Evolutionary conservation across 2,113 vertebrate genomes (phyloP).

Genomic region (Tringa solitaria): DNA sequence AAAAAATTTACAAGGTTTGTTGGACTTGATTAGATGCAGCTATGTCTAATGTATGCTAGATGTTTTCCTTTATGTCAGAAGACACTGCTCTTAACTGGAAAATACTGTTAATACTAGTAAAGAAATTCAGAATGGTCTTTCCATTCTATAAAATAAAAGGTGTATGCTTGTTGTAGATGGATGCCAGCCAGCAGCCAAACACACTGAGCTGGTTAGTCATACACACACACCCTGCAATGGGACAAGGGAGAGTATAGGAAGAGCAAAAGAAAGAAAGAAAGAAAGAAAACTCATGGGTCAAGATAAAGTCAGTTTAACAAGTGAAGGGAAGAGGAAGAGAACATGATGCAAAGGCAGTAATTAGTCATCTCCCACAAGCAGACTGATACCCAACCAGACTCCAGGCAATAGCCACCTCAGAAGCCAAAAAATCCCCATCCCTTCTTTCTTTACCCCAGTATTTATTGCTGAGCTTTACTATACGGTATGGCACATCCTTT

Average conservation of each 20-base stretch:
- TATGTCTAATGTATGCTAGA: not conserved
- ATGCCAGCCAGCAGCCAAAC: not conserved
- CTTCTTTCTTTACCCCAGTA: not conserved
- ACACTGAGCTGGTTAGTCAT: not conserved
- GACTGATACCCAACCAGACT: not conserved
- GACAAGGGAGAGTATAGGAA: not conserved
- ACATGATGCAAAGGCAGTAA: not conserved
- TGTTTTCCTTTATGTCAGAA: not conserved
- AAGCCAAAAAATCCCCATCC: not conserved
- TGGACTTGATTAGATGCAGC: not conserved
- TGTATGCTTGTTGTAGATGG: not conserved
- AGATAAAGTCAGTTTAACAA: not conserved
- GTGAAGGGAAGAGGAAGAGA: not conserved
- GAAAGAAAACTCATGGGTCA: not conserved
- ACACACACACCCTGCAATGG: not conserved
- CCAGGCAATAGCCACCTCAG: not conserved
- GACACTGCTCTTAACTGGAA: not conserved
- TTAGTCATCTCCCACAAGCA: not conserved
- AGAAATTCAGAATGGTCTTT: not conserved
- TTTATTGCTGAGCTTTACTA: not conserved
- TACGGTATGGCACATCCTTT: not conserved
- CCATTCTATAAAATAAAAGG: not conserved
- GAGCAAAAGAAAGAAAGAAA: not conserved
- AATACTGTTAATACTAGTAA: not conserved
- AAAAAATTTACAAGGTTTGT: not conserved